phyloP scores from a whole-genome alignment of 2,113 vertebrate genomes.

The Prolemur simus region DNA sequence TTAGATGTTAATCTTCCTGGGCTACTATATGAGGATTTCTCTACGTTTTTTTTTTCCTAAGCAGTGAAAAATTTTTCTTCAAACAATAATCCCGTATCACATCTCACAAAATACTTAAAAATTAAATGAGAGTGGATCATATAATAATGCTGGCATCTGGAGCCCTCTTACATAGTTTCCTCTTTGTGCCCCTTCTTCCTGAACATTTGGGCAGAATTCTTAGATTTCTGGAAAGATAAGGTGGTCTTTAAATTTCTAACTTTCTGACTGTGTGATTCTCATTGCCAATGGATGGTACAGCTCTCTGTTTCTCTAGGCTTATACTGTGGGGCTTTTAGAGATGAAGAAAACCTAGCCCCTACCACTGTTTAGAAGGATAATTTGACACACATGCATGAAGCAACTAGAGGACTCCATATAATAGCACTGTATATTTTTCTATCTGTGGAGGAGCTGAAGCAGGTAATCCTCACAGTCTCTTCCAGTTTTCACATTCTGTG shows the following conservation, averaged over 20 bases:
- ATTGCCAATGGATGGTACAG: background rate
- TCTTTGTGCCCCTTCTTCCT: background rate
- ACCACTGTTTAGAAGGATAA: background rate
- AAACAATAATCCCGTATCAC: background rate
- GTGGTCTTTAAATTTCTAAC: background rate
- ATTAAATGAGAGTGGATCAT: background rate
- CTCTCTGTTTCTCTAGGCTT: background rate
- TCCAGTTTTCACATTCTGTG: constrained; percentile 55
- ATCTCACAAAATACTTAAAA: background rate
- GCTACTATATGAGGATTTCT: background rate
- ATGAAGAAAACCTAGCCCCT: background rate
- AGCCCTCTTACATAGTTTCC: background rate
- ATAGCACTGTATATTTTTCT: background rate
- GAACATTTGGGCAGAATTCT: background rate
- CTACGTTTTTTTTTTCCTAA: background rate
- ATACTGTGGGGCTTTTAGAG: background rate
- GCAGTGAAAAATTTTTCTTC: background rate
- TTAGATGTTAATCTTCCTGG: background rate
- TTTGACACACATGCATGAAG: background rate
- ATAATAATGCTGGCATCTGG: background rate
- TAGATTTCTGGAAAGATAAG: background rate
- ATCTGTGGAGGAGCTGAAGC: background rate
- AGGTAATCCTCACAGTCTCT: constrained; percentile 20
- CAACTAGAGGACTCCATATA: background rate
- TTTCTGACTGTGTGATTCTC: background rate